Evolutionary conservation across 1,140 invertebrate species (phyloP), one percentile per base, ranked within the genome.

Genomic region (Macrotrachela quadricornifera): DNA sequence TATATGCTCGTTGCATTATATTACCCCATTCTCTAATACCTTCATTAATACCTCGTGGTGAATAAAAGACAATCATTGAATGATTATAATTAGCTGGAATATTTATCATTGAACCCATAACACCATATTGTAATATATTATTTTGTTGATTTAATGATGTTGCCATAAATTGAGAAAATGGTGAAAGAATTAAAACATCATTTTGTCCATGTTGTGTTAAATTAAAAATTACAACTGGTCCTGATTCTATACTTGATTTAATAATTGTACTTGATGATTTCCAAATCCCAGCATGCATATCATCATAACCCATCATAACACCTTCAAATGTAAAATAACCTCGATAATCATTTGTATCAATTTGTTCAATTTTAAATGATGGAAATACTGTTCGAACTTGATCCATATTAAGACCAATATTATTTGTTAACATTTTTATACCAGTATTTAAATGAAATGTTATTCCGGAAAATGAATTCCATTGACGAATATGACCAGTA

Each of bases 171-270:
- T 59, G 39, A 18, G 45, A 57, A 46, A 61, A 58, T 15, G 62
- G 57, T 36, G 61, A 60, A 21, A 62, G 58, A 30, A 64, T 44
- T 3, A 64, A 36, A 1, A 55, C 57, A 15, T 54, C 46, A 43
- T 58, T 56, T 12, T 55, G 57, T 30, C 21, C 21, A 30, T 8
- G 21, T 30, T 30, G 21, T 30, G 21, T 30, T 38, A 30, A 36
- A 55, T 64, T 60, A 55, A 62, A 64, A 15, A 64, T 30, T 2
- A 58, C 56, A 9, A 64, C 10, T 4, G 62, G 62, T 10, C 62
- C 62, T 4, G 59, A 51, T 14, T 16, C 11, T n/a, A 62, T 51
- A 17, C 62, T 61, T 50, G 55, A 55, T 30, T 30, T 30, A 30
- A 30, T 30, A 30, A 30, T 8, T 30, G 8, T 8, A 30, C 8